Evolutionary conservation across 2,797 vertebrate species (phyloP).

Genomic region (Telmatherina bonti): DNA sequence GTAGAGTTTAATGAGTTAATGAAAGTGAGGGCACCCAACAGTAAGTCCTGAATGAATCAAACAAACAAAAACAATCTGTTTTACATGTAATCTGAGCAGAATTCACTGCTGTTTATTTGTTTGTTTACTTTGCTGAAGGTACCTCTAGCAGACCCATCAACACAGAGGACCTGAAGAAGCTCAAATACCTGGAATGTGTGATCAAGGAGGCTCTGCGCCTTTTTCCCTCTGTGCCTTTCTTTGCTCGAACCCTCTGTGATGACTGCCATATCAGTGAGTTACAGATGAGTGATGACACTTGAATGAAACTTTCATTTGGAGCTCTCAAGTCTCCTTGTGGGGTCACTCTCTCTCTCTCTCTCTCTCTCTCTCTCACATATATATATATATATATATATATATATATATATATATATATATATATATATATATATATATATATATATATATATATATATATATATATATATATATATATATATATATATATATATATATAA

Average conservation of each 20-base stretch:
- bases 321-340: conserved; percentile 8
- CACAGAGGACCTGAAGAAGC: conserved; percentile 90
- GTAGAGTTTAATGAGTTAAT: not conserved
- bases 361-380: no score
- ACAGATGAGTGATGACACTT: conserved; percentile 11
- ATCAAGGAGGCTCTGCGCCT: conserved; percentile 93
- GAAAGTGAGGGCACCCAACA: not conserved
- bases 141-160: conserved; percentile 81
- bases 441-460: no score
- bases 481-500: no score
- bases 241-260: conserved; percentile 86
- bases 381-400: no score
- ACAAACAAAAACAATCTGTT: no score
- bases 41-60: not conserved
- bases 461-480: no score
- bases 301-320: conserved; percentile 34
- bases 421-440: no score
- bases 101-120: not conserved
- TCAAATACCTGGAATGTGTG: conserved; percentile 92
- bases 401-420: no score
- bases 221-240: conserved; percentile 93
- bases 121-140: conserved; percentile 76
- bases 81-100: not conserved
- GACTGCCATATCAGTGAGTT: conserved; percentile 89
- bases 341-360: not conserved